Base-by-base conservation (phyloP, 2,888 invertebrate species). In the Globia sparganii region DNA sequence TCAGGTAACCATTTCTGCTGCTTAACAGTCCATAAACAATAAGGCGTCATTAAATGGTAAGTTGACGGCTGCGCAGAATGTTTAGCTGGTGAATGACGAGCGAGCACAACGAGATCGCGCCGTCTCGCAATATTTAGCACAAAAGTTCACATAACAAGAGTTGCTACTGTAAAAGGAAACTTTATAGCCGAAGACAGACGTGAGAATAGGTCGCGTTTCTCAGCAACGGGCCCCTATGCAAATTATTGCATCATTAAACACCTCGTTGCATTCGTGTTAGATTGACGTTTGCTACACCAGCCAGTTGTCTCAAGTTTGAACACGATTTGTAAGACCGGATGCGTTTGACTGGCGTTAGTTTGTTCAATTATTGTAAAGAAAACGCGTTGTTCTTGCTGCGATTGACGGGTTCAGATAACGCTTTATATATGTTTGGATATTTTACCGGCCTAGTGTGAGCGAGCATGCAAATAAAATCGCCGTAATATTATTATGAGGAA, bases 241-340 rank as follows among this genome's bases (percentile, higher is more conserved):
- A 96, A 96, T 96, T 93, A 94, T 94, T 94, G 94, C 94, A 95
- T 96, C 96, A 96, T 96, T 96, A 96, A 95, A 95, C 96, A 96
- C 95, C 94, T 94, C 89, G 94, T 91, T 91, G 91, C 90, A 91
- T 93, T 93, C 92, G 95, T 92, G 94, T 93, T 93, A 92, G 94
- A 94, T 92, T 94, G 95, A 95, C 95, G 92, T 90, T 91, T 91
- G 93, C 87, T 89, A 90, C 89, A 85, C 85, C 78, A 77, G 83
- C 83, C 83, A 86, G 83, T 88, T 89, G 90, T 89, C 88, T 89
- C 86, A 86, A 86, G 89, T 78, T 85, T 84, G 80, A 86, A 90
- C 92, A 89, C 91, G 93, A 92, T 92, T 92, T 92, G 92, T 93
- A 90, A 90, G 92, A 91, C 93, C 94, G 95, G 95, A 95, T 94